Evolutionary conservation across 2,797 vertebrate genomes (phyloP).

Genomic region (Artibeus lituratus): DNA sequence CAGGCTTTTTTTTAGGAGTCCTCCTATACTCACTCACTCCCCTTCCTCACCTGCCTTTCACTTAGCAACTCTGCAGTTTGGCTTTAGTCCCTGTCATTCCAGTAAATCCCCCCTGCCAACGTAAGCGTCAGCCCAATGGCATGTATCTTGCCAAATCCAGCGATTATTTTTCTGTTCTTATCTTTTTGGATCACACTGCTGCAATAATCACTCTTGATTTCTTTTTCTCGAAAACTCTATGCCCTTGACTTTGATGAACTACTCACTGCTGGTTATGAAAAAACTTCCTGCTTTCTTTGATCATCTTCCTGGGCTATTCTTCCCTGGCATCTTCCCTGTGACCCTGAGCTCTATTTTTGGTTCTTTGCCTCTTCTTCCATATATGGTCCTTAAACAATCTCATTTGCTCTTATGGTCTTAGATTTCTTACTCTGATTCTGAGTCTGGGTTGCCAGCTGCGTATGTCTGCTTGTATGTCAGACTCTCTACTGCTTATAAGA

Average conservation of each 20-base stretch:
- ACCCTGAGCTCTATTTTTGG: neutral
- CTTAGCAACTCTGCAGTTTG: neutral
- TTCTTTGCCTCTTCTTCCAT: neutral
- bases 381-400: neutral
- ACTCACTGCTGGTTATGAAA: neutral
- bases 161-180: slow-evolving; percentile 1
- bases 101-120: neutral
- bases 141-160: neutral
- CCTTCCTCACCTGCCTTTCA: neutral
- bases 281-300: neutral
- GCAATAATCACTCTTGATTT: neutral
- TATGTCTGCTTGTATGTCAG: neutral
- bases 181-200: neutral
- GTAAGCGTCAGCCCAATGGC: neutral
- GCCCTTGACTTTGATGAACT: neutral
- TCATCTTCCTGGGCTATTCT: neutral
- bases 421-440: neutral
- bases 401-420: neutral
- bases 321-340: neutral
- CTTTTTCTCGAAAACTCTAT: neutral
- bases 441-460: neutral
- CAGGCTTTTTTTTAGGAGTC: neutral
- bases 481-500: neutral
- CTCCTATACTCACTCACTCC: neutral
- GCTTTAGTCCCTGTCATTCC: neutral